Conservation (phyloP, 2,797 vertebrate genomes). For the Myotis daubentonii region DNA sequence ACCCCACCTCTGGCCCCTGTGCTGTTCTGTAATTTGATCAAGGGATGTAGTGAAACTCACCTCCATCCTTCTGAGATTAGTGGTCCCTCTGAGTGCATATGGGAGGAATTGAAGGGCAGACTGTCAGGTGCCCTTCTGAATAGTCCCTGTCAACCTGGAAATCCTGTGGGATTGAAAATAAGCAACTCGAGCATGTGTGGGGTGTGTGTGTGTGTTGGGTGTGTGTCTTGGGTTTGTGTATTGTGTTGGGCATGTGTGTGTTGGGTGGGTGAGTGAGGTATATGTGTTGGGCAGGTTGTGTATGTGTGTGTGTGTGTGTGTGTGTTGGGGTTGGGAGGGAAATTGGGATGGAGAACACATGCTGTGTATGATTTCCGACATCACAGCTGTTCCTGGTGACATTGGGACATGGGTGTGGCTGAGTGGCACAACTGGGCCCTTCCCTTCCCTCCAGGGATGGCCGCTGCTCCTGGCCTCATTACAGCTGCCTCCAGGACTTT, state of each 20-base stretch:
- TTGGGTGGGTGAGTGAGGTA: too few relatives aligned
- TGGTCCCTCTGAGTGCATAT: rapidly evolving
- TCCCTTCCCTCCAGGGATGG: neutral
- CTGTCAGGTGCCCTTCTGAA: rapidly evolving
- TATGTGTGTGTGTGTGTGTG: neutral
- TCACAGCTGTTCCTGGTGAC: neutral
- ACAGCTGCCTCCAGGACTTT: rapidly evolving
- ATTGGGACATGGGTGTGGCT: rapidly evolving
- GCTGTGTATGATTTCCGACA: rapidly evolving
- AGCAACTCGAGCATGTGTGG: neutral
- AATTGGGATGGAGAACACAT: rapidly evolving
- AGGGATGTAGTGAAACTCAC: neutral
- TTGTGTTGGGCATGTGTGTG: neutral
- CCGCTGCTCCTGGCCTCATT: rapidly evolving
- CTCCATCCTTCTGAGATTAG: rapidly evolving
- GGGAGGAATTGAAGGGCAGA: too few relatives aligned
- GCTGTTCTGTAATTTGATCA: neutral
- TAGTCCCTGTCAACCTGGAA: neutral
- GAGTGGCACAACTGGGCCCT: rapidly evolving
- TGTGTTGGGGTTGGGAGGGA: neutral
- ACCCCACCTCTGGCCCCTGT: rapidly evolving
- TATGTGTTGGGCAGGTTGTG: neutral
- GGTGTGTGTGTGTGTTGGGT: neutral
- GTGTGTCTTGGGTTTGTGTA: neutral
- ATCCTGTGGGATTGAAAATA: neutral